Conservation (phyloP, 2,888 invertebrate genomes). For the Dynastes maya region DNA sequence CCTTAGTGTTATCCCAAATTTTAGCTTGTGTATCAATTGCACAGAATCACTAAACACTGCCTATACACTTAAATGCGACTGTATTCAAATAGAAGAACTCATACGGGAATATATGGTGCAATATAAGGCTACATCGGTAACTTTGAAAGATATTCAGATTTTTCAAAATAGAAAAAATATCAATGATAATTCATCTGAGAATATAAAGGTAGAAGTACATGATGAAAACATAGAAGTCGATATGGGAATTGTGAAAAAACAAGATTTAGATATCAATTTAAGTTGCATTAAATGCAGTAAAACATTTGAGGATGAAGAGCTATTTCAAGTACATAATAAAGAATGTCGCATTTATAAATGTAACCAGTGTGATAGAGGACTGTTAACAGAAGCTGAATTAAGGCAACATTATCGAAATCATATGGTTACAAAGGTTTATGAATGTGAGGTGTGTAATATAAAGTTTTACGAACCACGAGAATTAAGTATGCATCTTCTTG, state of each 20-base stretch:
- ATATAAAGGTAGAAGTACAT: conserved; percentile 3
- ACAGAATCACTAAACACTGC: conserved; percentile 30
- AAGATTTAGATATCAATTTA: not conserved
- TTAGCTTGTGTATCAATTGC: conserved; percentile 37
- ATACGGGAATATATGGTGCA: conserved; percentile 42
- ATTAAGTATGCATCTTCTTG: not conserved
- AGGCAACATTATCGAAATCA: not conserved
- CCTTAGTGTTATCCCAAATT: not conserved
- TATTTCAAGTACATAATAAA: conserved; percentile 3
- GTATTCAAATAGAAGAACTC: conserved; percentile 43
- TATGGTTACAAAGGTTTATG: not conserved
- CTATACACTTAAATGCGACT: conserved; percentile 44
- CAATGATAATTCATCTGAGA: not conserved
- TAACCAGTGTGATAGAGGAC: not conserved
- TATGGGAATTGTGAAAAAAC: not conserved
- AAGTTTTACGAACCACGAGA: not conserved
- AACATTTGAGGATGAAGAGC: not conserved
- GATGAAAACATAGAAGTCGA: conserved; percentile 39
- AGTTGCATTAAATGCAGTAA: not conserved
- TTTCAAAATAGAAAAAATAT: not conserved
- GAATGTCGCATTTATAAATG: not conserved
- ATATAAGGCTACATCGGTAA: conserved; percentile 1
- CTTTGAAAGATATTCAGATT: not conserved
- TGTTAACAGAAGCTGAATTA: not conserved
- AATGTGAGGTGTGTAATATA: not conserved